Base-by-base conservation (phyloP, 2,888 invertebrate species). In the Listrodromus nycthemerus region DNA sequence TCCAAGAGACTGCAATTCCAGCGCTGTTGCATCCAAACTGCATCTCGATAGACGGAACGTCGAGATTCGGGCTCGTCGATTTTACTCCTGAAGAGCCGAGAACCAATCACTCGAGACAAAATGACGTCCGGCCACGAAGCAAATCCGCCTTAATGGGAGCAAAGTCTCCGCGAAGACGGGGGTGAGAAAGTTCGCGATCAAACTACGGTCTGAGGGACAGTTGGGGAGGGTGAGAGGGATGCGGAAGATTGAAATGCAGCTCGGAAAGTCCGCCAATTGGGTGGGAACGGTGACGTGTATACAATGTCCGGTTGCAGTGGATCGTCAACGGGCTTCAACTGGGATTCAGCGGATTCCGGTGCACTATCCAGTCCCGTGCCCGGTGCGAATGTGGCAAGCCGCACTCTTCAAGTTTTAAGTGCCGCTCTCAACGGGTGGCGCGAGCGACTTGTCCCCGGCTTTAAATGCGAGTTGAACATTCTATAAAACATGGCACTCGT, bases 401-500 rank as follows among this genome's bases (percentile, higher is more conserved):
- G 65, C 70, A 75, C 82, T 80, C 76, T 82, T 76, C 63, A 82
- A 82, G 71, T 82, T 82, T 82, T 69, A 80, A 85, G 85, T 85
- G 80, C 73, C 73, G 37, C 82, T 79, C 76, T 82, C 58, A 58
- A 76, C 73, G 48, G 55, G 63, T 24, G 77, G 58, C 73, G 65
- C 73, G 33, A 58, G 71, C 41, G 63, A 77, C 79, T 91, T 88
- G 88, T 89, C 86, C 77, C 85, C 55, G 85, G 87, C 89, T 90
- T 87, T 89, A 90, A 89, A 89, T 86, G 88, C 87, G 88, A 73
- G 88, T 90, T 90, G 87, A 90, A 88, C 91, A 90, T 91, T 90
- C 89, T 89, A 89, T 89, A 89, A 90, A 91, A 91, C 90, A 90
- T 85, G 88, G 83, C 87, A 89, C 89, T 89, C 88, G 86, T 87